phyloP scores from a whole-genome alignment of 1,140 invertebrate species.

The Scylla paramamosain region DNA sequence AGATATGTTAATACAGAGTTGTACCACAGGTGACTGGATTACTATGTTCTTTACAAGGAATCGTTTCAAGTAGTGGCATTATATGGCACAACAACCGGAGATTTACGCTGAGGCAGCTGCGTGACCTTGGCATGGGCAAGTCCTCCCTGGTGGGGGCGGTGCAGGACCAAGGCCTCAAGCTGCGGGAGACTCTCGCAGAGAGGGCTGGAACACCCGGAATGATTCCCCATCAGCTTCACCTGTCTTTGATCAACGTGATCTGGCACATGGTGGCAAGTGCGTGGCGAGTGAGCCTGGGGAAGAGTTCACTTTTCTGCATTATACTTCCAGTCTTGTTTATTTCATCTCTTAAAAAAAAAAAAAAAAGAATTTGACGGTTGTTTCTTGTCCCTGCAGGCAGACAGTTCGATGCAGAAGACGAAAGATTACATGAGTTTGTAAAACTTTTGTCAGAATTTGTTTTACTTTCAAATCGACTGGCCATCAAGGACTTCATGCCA shows the following conservation, averaged over 20 bases:
- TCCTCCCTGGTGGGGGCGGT: conserved; percentile 79
- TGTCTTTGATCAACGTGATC: conserved; percentile 70
- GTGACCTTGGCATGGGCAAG: conserved; percentile 80
- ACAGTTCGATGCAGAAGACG: background rate
- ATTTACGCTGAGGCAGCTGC: conserved; percentile 79
- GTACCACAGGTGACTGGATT: background rate
- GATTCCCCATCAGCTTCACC: conserved; percentile 48
- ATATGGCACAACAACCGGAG: conserved; percentile 80
- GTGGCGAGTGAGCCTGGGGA: background rate
- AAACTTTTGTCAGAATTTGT: background rate
- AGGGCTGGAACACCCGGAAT: conserved; percentile 1
- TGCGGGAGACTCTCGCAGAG: conserved; percentile 36
- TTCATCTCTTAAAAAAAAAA: background rate
- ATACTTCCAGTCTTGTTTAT: background rate
- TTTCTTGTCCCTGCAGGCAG: background rate
- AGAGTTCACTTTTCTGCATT: background rate
- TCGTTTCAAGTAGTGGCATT: conserved; percentile 58
- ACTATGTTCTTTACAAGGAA: background rate
- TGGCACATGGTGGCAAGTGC: conserved; percentile 73
- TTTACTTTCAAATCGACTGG: background rate
- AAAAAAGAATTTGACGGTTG: background rate
- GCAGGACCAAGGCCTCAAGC: conserved; percentile 77
- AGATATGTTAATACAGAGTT: background rate
- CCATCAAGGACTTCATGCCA: background rate
- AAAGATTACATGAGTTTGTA: background rate